These are phyloP conservation scores for Sternarchorhynchus goeldii DNA, from an alignment of 2,797 vertebrate genomes.

Conservation along the genomic window DNA sequence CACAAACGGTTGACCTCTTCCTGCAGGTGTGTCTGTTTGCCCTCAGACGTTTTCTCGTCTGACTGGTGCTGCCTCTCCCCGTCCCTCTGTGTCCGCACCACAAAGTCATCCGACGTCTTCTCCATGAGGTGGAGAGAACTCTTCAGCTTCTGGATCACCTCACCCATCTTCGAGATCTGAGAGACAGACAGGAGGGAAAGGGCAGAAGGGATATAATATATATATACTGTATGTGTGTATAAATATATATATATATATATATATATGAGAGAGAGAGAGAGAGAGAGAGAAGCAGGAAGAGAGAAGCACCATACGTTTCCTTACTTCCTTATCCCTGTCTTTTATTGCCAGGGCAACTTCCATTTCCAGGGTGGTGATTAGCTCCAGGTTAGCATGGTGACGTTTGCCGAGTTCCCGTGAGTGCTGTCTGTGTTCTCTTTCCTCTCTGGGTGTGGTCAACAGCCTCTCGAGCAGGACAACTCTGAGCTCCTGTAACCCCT, in stretches of 20 bases:
- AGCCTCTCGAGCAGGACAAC: conserved; percentile 72
- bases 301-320: neutral
- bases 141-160: conserved; percentile 71
- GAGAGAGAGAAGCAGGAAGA: neutral
- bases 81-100: conserved; percentile 62
- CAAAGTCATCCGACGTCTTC: conserved; percentile 61
- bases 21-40: conserved; percentile 64
- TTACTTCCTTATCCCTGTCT: conserved; percentile 71
- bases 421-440: conserved; percentile 63
- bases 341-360: conserved; percentile 56
- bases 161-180: conserved; percentile 77
- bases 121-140: conserved; percentile 65
- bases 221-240: too few species aligned
- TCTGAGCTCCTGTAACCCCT: conserved; percentile 72
- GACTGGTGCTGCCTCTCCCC: conserved; percentile 68
- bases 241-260: too few species aligned
- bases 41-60: conserved; percentile 63
- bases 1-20: conserved; percentile 70
- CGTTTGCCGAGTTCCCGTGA: conserved; percentile 57
- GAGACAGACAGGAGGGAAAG: conserved; percentile 4
- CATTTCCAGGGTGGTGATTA: conserved; percentile 58
- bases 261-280: neutral
- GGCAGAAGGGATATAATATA: too few species aligned
- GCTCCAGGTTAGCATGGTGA: conserved; percentile 58
- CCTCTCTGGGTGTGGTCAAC: conserved; percentile 69